Evolutionary conservation across 1,140 invertebrate species (phyloP).

Genomic region (Ridgeia piscesae): DNA sequence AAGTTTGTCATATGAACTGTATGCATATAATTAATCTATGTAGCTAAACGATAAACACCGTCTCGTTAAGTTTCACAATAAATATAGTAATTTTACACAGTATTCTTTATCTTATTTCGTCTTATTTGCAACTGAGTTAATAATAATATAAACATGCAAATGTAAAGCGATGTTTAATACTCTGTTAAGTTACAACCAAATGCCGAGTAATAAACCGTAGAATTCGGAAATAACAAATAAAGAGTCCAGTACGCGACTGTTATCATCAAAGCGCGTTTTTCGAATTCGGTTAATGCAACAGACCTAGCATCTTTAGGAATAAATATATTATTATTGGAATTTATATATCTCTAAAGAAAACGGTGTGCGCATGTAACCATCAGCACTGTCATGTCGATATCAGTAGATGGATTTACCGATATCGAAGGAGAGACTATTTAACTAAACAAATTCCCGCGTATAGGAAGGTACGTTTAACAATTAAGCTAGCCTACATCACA

Average conservation of each 20-base stretch:
- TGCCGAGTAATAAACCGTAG: not conserved
- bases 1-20: constrained; percentile 36
- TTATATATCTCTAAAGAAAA: no score
- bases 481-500: no score
- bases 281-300: no score
- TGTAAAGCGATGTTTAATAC: not conserved
- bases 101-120: not conserved
- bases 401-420: no score
- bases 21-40: not conserved
- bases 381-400: no score
- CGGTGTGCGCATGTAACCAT: no score
- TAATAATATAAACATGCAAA: not conserved
- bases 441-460: no score
- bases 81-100: not conserved
- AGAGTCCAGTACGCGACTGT: not conserved
- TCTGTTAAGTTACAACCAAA: not conserved
- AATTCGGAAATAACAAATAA: not conserved
- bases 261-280: not conserved
- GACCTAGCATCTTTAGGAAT: no score
- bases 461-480: no score
- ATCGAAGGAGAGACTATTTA: no score
- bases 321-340: no score
- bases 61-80: not conserved
- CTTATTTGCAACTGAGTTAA: not conserved
- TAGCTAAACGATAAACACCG: not conserved